These are phyloP conservation scores for Eulemur rufifrons DNA, from an alignment of 2,113 vertebrate species.

Conservation along the genomic window DNA sequence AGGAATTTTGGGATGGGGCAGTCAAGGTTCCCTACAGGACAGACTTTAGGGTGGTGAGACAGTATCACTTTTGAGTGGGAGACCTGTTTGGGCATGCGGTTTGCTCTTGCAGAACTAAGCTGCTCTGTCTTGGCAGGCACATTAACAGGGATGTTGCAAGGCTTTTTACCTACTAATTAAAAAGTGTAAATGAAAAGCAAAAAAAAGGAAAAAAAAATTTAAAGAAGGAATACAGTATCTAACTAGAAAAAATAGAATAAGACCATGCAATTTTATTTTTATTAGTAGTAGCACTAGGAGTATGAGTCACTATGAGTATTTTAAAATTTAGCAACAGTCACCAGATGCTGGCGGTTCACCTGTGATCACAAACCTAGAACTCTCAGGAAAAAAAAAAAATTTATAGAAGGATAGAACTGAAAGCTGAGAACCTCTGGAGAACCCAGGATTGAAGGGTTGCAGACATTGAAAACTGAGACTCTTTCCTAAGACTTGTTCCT, in stretches of 20 bases:
- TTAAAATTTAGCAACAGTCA: conserved; percentile 7
- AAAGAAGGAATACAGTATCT: background rate
- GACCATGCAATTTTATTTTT: background rate
- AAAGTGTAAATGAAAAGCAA: background rate
- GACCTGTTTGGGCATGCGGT: background rate
- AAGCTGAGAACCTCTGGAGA: background rate
- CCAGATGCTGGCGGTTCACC: background rate
- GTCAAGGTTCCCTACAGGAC: background rate
- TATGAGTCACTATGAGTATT: background rate
- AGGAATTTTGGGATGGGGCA: background rate
- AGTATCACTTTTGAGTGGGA: background rate
- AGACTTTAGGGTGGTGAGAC: background rate
- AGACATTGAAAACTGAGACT: background rate
- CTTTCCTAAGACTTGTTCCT: background rate
- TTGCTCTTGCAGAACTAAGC: background rate
- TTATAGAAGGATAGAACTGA: background rate
- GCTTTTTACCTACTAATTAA: background rate
- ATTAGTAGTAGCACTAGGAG: background rate
- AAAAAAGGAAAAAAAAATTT: background rate
- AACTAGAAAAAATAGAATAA: background rate
- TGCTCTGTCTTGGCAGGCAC: background rate
- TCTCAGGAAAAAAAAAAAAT: background rate
- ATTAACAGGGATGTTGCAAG: background rate
- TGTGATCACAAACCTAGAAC: background rate
- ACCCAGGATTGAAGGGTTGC: background rate